phyloP scores from a whole-genome alignment of 1,140 invertebrate genomes.

The Heliconius congener region DNA sequence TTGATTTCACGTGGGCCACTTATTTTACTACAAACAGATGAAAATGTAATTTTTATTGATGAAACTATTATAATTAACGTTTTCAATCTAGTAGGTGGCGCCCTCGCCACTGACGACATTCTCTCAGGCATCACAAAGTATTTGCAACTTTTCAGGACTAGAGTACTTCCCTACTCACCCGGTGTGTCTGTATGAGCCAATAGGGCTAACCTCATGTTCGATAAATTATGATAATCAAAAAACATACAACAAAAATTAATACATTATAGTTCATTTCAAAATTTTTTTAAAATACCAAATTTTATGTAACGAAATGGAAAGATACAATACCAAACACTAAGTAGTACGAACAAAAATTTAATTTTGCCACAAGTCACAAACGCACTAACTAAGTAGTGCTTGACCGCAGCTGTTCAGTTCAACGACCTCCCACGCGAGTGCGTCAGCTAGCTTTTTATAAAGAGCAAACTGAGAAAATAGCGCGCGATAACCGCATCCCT shows the following conservation, averaged over 20 bases:
- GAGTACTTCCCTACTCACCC: too few relatives aligned
- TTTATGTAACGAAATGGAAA: not conserved
- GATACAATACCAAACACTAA: not conserved
- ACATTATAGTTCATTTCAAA: not conserved
- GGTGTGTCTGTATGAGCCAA: too few relatives aligned
- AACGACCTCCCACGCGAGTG: constrained; percentile 60
- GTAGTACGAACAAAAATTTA: not conserved
- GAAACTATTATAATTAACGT: too few relatives aligned
- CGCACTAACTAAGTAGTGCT: constrained; percentile 29
- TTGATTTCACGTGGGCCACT: constrained; percentile 46
- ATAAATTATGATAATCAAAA: too few relatives aligned
- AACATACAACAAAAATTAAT: too few relatives aligned
- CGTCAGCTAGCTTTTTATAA: constrained; percentile 75
- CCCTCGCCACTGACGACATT: too few relatives aligned
- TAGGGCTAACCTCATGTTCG: too few relatives aligned
- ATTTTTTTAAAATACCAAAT: not conserved
- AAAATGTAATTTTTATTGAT: too few relatives aligned
- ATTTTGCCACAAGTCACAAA: constrained; percentile 28
- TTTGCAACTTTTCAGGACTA: too few relatives aligned
- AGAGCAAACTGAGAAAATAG: constrained; percentile 77
- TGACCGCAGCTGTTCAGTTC: constrained; percentile 56
- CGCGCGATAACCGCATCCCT: constrained; percentile 70
- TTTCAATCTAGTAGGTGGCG: too few relatives aligned
- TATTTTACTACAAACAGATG: not conserved
- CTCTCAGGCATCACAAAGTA: too few relatives aligned